Conservation (phyloP, 2,797 vertebrate species). For the Enteromius afrohamiltoni region DNA sequence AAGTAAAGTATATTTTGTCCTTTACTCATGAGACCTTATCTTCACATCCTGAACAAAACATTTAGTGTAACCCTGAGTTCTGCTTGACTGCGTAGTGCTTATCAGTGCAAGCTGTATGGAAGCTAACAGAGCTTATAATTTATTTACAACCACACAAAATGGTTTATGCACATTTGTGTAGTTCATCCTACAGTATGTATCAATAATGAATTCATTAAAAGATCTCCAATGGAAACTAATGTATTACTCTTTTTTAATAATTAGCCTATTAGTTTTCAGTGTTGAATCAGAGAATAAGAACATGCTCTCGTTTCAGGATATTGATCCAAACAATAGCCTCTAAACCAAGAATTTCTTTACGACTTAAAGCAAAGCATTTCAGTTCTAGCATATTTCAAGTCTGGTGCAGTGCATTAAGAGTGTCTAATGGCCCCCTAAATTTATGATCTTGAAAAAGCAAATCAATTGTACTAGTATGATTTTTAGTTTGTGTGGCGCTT, state of each 20-base stretch:
- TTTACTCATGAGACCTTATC: neutral
- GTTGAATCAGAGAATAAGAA: conserved; percentile 20
- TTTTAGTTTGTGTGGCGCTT: conserved; percentile 13
- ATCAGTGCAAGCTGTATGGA: conserved; percentile 3
- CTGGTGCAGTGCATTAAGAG: conserved; percentile 23
- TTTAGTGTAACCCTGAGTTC: neutral
- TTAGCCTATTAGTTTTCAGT: conserved; percentile 9
- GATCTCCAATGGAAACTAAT: neutral
- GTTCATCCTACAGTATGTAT: neutral
- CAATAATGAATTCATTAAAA: conserved; percentile 21
- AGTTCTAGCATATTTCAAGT: conserved; percentile 20
- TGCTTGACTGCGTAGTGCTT: conserved; percentile 19
- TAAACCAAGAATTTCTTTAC: conserved; percentile 11
- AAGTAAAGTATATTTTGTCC: neutral
- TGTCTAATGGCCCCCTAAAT: conserved; percentile 24
- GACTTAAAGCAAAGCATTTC: conserved; percentile 17
- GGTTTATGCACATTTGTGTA: conserved; percentile 17
- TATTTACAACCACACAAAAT: neutral
- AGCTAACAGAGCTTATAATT: conserved; percentile 10
- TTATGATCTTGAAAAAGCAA: conserved; percentile 16
- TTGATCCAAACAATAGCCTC: conserved; percentile 35
- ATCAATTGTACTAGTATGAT: neutral
- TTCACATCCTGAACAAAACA: neutral
- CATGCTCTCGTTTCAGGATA: conserved; percentile 20
- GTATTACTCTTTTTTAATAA: conserved; percentile 33